Evolutionary conservation across 2,797 vertebrate species (phyloP).

Genomic region (Catamblyrhynchus diadema): DNA sequence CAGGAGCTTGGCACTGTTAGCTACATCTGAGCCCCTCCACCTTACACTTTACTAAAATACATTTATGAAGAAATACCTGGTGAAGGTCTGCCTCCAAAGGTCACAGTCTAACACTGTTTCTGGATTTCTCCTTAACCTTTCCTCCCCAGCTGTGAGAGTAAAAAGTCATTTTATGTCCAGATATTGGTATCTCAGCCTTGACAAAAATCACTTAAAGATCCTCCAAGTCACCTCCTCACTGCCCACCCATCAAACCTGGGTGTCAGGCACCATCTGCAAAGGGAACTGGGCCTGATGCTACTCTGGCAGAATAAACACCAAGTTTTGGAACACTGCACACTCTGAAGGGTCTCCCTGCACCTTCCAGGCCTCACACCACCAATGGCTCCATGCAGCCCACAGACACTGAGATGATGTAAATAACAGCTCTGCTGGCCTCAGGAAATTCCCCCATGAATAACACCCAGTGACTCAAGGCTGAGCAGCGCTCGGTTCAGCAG

Average conservation of each 20-base stretch:
- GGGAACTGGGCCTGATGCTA: background rate
- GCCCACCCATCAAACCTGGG: background rate
- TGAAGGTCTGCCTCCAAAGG: background rate
- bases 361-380: background rate
- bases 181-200: background rate
- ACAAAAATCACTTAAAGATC: background rate
- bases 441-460: background rate
- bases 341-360: background rate
- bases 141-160: background rate
- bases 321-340: background rate
- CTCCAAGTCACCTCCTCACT: background rate
- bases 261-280: background rate
- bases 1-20: background rate
- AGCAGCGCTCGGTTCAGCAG: background rate
- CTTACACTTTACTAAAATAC: background rate
- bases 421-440: background rate
- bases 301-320: background rate
- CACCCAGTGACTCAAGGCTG: constrained; percentile 11
- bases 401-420: background rate
- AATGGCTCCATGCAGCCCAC: background rate
- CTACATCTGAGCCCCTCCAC: background rate
- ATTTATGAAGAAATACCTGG: background rate
- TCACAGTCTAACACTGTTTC: background rate
- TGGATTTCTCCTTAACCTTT: background rate
- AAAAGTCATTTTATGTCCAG: background rate